A percentile compares a stretch with the other conserved stretches of the same genome.
Conservation (phyloP, 2,888 invertebrate genomes). For the Drosophila hawaiiensis region DNA sequence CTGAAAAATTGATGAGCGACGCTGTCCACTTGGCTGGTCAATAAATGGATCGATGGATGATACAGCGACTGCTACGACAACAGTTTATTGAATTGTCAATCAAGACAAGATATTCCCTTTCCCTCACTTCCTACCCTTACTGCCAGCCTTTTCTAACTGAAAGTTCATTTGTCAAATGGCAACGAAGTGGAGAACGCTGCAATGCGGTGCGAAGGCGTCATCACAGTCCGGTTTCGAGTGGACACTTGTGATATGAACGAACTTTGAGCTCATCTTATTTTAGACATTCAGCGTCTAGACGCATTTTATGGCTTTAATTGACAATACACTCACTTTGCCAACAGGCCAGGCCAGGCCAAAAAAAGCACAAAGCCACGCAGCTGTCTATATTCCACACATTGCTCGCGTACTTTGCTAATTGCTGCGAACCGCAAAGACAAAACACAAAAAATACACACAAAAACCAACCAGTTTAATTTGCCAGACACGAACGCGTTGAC, state of each 20-base stretch:
- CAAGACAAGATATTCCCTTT: slow-evolving; percentile 35
- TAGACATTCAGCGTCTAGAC: slow-evolving; percentile 73
- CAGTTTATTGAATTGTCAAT: slow-evolving; percentile 76
- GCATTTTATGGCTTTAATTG: slow-evolving; percentile 63
- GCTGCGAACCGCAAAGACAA: slow-evolving; percentile 56
- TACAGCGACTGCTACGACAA: slow-evolving; percentile 46
- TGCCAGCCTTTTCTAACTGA: neutral
- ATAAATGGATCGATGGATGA: slow-evolving; percentile 26
- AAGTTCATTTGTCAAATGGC: slow-evolving; percentile 60
- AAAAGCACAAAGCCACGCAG: neutral
- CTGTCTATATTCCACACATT: neutral
- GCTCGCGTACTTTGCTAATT: slow-evolving; percentile 57
- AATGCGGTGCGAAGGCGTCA: slow-evolving; percentile 26
- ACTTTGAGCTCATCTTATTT: slow-evolving; percentile 15
- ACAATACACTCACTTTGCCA: slow-evolving; percentile 27
- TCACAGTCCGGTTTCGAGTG: slow-evolving; percentile 29
- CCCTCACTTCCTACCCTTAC: neutral
- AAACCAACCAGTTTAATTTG: slow-evolving; percentile 23
- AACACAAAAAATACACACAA: slow-evolving; percentile 31
- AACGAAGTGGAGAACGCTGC: slow-evolving; percentile 6
- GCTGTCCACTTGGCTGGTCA: slow-evolving; percentile 65
- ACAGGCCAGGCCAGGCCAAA: neutral
- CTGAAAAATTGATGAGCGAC: slow-evolving; percentile 72
- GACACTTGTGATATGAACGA: slow-evolving; percentile 20
- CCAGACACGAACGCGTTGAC: slow-evolving; percentile 1